Percentiles rank a stretch among this genome's conserved stretches.
phyloP scores from a whole-genome alignment of 2,113 vertebrate genomes.

The Leiothrix lutea region DNA sequence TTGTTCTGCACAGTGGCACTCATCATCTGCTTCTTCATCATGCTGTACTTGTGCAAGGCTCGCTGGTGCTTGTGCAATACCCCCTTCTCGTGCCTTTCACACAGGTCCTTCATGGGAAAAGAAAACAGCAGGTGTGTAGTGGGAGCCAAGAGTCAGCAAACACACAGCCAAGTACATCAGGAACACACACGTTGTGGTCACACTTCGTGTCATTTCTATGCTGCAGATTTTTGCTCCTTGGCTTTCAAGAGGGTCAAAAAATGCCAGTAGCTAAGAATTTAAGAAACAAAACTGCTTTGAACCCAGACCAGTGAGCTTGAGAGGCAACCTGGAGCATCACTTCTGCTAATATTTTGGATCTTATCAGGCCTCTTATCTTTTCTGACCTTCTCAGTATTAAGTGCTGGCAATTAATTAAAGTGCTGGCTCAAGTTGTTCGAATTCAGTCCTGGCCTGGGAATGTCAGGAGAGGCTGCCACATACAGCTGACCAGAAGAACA shows the following conservation, averaged over 20 bases:
- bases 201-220: neutral
- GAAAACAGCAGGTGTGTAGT: neutral
- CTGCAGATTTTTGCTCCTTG: neutral
- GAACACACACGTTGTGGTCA: neutral
- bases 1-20: conserved; percentile 85
- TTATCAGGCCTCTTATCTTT: neutral
- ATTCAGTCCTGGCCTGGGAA: neutral
- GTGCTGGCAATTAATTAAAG: neutral
- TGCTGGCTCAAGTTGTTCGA: neutral
- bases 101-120: conserved; percentile 82
- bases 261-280: neutral
- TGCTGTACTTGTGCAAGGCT: conserved; percentile 90
- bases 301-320: neutral
- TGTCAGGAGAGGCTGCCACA: neutral
- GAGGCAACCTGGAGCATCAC: neutral
- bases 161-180: neutral
- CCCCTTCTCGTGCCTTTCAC: conserved; percentile 93
- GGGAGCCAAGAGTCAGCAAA: neutral
- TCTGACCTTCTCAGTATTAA: neutral
- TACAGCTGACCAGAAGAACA: neutral
- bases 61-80: conserved; percentile 93
- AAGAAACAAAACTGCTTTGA: neutral
- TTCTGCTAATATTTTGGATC: neutral
- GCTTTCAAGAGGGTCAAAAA: neutral
- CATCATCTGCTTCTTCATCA: conserved; percentile 96